phyloP scores from a whole-genome alignment of 2,888 invertebrate genomes.

The Eupithecia abbreviata region DNA sequence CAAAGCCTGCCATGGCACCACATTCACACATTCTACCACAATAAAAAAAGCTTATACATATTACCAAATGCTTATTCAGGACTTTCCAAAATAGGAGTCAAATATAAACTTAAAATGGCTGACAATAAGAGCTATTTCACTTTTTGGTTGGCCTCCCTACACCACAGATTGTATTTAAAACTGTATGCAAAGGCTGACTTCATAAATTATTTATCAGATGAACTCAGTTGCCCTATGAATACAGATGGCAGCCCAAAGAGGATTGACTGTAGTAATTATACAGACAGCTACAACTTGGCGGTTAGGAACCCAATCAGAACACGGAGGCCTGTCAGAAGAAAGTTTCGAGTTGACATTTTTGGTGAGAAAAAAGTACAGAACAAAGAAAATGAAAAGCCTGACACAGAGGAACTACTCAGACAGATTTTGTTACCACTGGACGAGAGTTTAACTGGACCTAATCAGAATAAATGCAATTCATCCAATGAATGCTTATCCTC shows the following conservation, averaged over 20 bases:
- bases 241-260: slow-evolving; percentile 60
- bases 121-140: slow-evolving; percentile 90
- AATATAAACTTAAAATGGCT: slow-evolving; percentile 89
- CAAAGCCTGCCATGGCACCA: slow-evolving; percentile 86
- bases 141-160: slow-evolving; percentile 90
- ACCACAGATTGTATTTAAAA: slow-evolving; percentile 90
- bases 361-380: slow-evolving; percentile 84
- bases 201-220: slow-evolving; percentile 85
- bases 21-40: slow-evolving; percentile 90
- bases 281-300: slow-evolving; percentile 80
- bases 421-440: slow-evolving; percentile 72
- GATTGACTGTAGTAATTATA: slow-evolving; percentile 75
- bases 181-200: slow-evolving; percentile 89
- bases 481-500: slow-evolving; percentile 79
- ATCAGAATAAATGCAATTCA: slow-evolving; percentile 63
- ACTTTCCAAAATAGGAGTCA: slow-evolving; percentile 84
- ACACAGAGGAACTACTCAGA: slow-evolving; percentile 72
- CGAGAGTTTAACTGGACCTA: slow-evolving; percentile 56
- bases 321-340: slow-evolving; percentile 77
- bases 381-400: slow-evolving; percentile 88
- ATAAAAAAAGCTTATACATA: slow-evolving; percentile 88
- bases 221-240: slow-evolving; percentile 83
- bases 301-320: slow-evolving; percentile 73
- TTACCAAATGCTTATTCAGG: slow-evolving; percentile 82
- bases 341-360: slow-evolving; percentile 79